phyloP scores from a whole-genome alignment of 2,888 invertebrate species.

The Ptychoptera contaminata region DNA sequence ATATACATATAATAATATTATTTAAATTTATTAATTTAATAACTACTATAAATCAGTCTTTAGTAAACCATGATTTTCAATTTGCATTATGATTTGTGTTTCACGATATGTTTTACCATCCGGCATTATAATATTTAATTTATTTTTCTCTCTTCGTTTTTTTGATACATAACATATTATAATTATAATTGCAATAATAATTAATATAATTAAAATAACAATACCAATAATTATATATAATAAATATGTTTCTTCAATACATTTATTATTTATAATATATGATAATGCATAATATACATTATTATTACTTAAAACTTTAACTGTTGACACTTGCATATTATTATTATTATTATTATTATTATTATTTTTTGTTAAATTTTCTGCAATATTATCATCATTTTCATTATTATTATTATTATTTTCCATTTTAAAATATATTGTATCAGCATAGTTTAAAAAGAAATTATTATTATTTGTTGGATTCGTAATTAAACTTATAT shows the following conservation, averaged over 20 bases:
- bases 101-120: conserved; percentile 70
- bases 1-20: too few relatives aligned
- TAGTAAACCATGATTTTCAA: conserved; percentile 67
- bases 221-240: conserved; percentile 33
- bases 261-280: conserved; percentile 20
- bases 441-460: conserved; percentile 20
- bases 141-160: conserved; percentile 40
- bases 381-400: background rate
- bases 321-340: too few relatives aligned
- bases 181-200: conserved; percentile 22
- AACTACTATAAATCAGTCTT: conserved; percentile 51
- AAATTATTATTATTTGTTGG: conserved; percentile 17
- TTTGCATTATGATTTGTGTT: conserved; percentile 73
- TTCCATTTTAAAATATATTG: conserved; percentile 17
- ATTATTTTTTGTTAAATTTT: background rate
- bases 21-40: too few relatives aligned
- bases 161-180: conserved; percentile 33
- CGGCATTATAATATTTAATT: conserved; percentile 55
- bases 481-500: conserved; percentile 18
- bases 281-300: conserved; percentile 16
- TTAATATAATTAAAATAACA: conserved; percentile 33
- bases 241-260: conserved; percentile 21
- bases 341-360: background rate
- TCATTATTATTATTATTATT: background rate
- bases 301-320: conserved; percentile 11